Evolutionary conservation across 2,797 vertebrate species (phyloP).

Genomic region (Anableps anableps): DNA sequence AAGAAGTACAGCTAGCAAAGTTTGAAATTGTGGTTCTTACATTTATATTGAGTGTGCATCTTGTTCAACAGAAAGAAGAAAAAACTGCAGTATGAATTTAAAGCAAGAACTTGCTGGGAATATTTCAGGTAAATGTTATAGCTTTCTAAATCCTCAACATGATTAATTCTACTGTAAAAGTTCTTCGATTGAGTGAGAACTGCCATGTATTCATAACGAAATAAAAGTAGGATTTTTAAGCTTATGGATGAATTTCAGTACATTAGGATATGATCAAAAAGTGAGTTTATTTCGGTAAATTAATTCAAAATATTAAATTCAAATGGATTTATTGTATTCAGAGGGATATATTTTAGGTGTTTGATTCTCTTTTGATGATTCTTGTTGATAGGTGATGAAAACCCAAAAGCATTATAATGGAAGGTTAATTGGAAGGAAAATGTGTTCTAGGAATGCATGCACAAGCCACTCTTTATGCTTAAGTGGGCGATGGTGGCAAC

Average conservation of each 20-base stretch:
- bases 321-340: no score
- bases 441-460: no score
- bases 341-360: no score
- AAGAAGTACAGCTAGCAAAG: constrained; percentile 16
- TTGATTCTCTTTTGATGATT: no score
- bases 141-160: constrained; percentile 12
- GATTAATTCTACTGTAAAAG: neutral
- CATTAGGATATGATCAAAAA: no score
- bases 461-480: no score
- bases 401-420: no score
- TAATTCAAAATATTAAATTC: no score
- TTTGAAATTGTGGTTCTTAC: constrained; percentile 13
- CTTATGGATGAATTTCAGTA: neutral
- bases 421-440: no score
- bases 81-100: neutral
- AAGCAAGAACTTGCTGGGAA: neutral
- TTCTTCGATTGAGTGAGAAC: neutral
- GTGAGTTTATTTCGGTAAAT: no score
- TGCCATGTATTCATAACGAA: neutral
- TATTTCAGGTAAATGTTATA: neutral
- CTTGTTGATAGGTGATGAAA: no score
- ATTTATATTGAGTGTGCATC: constrained; percentile 25
- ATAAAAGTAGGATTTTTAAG: neutral
- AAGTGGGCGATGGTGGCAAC: no score
- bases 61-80: neutral